A percentile compares a stretch with the other conserved stretches of the same genome.
These are phyloP conservation scores for Matsumyia berberina DNA, from an alignment of 2,888 invertebrate genomes.

Conservation along the genomic window DNA sequence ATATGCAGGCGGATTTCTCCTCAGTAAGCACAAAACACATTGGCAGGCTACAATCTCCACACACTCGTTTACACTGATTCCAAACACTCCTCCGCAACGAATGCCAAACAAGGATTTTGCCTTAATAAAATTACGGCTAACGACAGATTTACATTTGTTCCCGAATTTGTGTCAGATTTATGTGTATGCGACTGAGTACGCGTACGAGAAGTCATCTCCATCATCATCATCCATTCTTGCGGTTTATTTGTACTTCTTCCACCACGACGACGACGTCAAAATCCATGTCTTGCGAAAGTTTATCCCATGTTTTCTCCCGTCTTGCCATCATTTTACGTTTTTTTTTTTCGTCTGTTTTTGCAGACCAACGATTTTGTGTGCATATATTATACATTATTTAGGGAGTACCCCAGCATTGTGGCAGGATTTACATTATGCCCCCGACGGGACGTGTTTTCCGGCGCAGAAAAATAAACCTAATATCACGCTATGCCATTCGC, in stretches of 20 bases:
- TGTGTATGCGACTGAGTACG: conserved; percentile 7
- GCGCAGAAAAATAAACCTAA: conserved; percentile 58
- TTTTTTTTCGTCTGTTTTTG: conserved; percentile 6
- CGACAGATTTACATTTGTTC: conserved; percentile 17
- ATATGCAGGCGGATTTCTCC: too few species aligned
- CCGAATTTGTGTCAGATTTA: conserved; percentile 27
- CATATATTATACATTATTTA: conserved; percentile 56
- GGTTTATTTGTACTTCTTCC: neutral
- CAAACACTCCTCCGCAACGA: too few species aligned
- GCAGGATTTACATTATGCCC: conserved; percentile 57
- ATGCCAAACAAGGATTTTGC: neutral
- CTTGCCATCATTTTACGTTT: conserved; percentile 5
- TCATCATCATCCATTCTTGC: neutral
- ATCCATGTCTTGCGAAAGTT: conserved; percentile 26
- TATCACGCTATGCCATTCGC: conserved; percentile 69
- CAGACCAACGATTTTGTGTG: conserved; percentile 39
- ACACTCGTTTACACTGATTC: neutral
- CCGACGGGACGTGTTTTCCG: conserved; percentile 57
- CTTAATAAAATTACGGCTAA: conserved; percentile 3
- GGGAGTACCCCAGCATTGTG: conserved; percentile 25
- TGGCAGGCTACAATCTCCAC: neutral
- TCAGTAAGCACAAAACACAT: too few species aligned
- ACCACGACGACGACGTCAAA: neutral
- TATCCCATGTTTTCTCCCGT: conserved; percentile 25
- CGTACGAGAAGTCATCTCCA: neutral